These are phyloP conservation scores for Melanostoma mellinum DNA, from an alignment of 2,888 invertebrate genomes.

Conservation along the genomic window DNA sequence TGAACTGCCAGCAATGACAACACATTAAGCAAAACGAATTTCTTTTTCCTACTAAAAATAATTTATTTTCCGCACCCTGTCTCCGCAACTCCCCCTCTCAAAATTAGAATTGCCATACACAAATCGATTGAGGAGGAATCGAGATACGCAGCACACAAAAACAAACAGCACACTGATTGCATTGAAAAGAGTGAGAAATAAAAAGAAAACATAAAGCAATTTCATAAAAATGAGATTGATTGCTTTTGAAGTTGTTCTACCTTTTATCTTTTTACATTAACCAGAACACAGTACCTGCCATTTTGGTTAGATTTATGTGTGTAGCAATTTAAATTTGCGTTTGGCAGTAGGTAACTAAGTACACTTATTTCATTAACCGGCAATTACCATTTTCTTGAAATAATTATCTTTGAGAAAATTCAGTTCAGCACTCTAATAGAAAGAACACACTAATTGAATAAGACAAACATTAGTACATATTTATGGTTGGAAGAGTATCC, in stretches of 20 bases:
- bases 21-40: neutral
- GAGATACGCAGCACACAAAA: neutral
- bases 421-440: conserved; percentile 6
- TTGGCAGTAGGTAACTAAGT: neutral
- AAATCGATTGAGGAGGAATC: conserved; percentile 9
- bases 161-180: conserved; percentile 1
- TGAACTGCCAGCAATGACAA: neutral
- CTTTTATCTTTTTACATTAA: conserved; percentile 5
- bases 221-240: conserved; percentile 33
- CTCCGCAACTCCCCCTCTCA: neutral
- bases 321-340: conserved; percentile 4
- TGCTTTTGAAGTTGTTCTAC: conserved; percentile 19
- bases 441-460: conserved; percentile 8
- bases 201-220: neutral
- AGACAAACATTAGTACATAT: conserved; percentile 1
- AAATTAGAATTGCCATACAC: conserved; percentile 24
- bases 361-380: conserved; percentile 21
- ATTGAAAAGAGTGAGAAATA: neutral
- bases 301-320: conserved; percentile 3
- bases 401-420: conserved; percentile 4
- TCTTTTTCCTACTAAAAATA: conserved; percentile 14
- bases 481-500: neutral
- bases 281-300: neutral
- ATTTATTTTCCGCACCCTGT: conserved; percentile 15
- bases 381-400: conserved; percentile 16